Conservation (phyloP, 2,797 vertebrate species). For the Streptopelia turtur region DNA sequence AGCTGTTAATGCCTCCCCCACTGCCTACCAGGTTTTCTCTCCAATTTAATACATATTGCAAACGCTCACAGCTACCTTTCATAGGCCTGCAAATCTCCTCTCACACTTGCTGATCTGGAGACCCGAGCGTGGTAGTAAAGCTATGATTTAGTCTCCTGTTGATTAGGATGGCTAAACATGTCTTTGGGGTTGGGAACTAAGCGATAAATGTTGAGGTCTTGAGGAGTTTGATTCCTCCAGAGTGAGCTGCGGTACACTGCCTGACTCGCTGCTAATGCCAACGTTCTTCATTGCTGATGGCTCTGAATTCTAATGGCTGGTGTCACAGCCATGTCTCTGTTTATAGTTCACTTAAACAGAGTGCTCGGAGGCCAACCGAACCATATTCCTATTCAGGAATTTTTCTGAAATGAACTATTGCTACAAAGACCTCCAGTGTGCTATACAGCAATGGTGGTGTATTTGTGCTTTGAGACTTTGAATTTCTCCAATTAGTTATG, state of each 20-base stretch:
- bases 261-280: constrained; percentile 10
- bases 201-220: not conserved
- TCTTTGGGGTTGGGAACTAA: not conserved
- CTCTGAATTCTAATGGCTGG: constrained; percentile 12
- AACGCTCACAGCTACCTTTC: not conserved
- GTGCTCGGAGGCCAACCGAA: constrained; percentile 24
- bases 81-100: not conserved
- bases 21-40: not conserved
- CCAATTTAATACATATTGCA: not conserved
- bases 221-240: not conserved
- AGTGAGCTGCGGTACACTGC: not conserved
- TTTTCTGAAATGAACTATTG: constrained; percentile 39
- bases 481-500: constrained; percentile 47
- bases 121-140: not conserved
- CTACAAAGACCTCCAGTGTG: constrained; percentile 45
- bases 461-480: constrained; percentile 13
- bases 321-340: constrained; percentile 37
- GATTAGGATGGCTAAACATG: not conserved
- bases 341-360: constrained; percentile 31
- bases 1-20: not conserved
- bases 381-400: constrained; percentile 47
- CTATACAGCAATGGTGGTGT: constrained; percentile 18
- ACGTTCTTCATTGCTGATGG: not conserved
- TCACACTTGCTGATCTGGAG: not conserved
- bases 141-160: not conserved